phyloP scores from a whole-genome alignment of 2,888 invertebrate species.

The Elysia crispata region DNA sequence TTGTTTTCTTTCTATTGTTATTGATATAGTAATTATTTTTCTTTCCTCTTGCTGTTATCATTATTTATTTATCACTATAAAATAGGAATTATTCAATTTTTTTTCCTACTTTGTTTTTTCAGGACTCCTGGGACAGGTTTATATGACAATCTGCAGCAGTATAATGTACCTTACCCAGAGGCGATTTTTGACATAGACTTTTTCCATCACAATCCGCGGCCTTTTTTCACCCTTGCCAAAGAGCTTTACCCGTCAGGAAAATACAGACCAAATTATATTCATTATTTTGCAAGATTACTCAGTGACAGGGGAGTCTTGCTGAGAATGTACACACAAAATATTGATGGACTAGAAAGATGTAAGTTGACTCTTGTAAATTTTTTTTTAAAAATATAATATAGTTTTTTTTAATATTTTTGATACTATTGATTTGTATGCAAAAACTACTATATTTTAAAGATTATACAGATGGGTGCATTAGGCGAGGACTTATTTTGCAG shows the following conservation, averaged over 20 bases:
- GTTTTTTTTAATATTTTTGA: too few relatives aligned
- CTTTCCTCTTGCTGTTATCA: too few relatives aligned
- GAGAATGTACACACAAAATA: slow-evolving; percentile 79
- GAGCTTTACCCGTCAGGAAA: slow-evolving; percentile 77
- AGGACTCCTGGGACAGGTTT: slow-evolving; percentile 78
- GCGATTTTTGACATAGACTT: slow-evolving; percentile 79
- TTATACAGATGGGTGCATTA: too few relatives aligned
- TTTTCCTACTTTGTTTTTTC: slow-evolving; percentile 21
- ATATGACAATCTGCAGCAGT: slow-evolving; percentile 78
- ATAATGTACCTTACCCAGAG: slow-evolving; percentile 78
- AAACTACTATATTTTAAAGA: too few relatives aligned
- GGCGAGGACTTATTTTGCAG: too few relatives aligned
- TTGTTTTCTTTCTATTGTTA: too few relatives aligned
- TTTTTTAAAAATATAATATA: too few relatives aligned
- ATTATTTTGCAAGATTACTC: slow-evolving; percentile 77
- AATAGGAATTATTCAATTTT: neutral
- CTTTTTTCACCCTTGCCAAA: slow-evolving; percentile 78
- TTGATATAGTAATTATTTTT: neutral
- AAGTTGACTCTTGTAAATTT: too few relatives aligned
- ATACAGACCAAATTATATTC: slow-evolving; percentile 78
- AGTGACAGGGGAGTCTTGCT: slow-evolving; percentile 77
- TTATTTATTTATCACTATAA: too few relatives aligned
- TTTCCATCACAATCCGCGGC: slow-evolving; percentile 76
- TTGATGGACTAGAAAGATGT: slow-evolving; percentile 78
- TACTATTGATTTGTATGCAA: too few relatives aligned